A percentile compares a stretch with the other conserved stretches of the same genome.
Evolutionary conservation across 2,888 invertebrate species (phyloP).

Genomic region (Metallyticus violacea): DNA sequence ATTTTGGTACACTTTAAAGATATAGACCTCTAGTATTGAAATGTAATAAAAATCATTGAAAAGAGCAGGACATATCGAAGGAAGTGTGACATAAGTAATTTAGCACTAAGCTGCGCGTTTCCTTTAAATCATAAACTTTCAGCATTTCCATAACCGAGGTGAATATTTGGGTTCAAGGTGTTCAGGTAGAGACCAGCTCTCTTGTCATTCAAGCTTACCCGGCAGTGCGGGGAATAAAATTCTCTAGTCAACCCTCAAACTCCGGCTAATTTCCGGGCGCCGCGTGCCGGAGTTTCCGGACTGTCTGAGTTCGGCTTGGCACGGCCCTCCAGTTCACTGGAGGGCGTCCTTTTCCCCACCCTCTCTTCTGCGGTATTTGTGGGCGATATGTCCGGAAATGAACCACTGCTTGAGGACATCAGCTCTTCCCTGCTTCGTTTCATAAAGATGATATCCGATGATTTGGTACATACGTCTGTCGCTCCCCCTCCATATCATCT

Average conservation of each 20-base stretch:
- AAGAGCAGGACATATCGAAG: too few relatives aligned
- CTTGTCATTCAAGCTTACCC: background rate
- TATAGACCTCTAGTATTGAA: too few relatives aligned
- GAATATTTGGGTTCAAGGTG: background rate
- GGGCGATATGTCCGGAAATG: conserved; percentile 19
- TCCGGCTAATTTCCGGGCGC: conserved; percentile 27
- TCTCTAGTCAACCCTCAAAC: background rate
- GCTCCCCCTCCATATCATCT: background rate
- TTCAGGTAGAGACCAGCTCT: background rate
- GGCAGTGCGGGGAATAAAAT: background rate
- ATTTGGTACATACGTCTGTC: background rate
- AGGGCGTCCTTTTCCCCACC: background rate
- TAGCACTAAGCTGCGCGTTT: too few relatives aligned
- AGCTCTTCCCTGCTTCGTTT: background rate
- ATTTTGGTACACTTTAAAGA: too few relatives aligned
- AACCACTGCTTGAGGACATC: conserved; percentile 1
- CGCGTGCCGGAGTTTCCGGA: conserved; percentile 21
- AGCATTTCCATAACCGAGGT: too few relatives aligned
- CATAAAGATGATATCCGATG: conserved; percentile 13
- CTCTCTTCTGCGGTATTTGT: background rate
- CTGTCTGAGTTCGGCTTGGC: background rate
- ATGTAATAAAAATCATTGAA: too few relatives aligned
- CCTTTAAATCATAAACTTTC: too few relatives aligned
- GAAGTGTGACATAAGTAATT: too few relatives aligned
- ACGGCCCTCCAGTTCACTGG: background rate